Percentiles rank a stretch among this genome's conserved stretches.
These are phyloP conservation scores for Aurelia sp. DNA, from an alignment of 30 jellyfish, hydroid and myxozoan species.

Conservation along the genomic window DNA sequence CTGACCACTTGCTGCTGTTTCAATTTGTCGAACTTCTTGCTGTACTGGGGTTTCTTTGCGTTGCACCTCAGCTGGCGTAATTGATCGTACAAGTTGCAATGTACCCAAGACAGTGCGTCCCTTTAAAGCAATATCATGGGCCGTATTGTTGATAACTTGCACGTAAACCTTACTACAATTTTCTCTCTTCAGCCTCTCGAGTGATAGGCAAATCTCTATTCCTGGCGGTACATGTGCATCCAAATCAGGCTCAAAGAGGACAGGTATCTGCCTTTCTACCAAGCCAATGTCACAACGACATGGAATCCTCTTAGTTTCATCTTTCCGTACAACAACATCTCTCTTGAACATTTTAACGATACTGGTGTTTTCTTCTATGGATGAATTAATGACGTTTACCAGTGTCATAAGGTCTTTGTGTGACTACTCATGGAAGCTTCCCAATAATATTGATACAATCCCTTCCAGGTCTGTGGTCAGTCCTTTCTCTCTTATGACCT, in stretches of 20 bases:
- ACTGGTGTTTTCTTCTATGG: no score
- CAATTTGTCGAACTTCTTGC: neutral
- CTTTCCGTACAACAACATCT: no score
- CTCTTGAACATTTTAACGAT: no score
- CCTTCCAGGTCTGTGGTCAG: no score
- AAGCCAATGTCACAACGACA: no score
- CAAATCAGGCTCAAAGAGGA: no score
- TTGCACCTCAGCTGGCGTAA: slow-evolving; percentile 12
- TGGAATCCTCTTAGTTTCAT: no score
- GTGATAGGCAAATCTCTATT: no score
- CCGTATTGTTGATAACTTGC: neutral
- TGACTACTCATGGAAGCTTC: neutral
- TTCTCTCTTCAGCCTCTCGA: neutral
- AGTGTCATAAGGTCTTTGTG: neutral
- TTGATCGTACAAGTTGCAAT: slow-evolving; percentile 7
- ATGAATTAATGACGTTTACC: neutral
- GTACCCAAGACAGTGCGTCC: slow-evolving; percentile 7
- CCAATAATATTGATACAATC: neutral
- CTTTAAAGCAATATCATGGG: slow-evolving; percentile 5
- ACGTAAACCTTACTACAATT: slow-evolving; percentile 1
- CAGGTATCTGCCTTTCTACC: no score
- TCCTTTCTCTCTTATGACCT: neutral
- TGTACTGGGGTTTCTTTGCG: neutral
- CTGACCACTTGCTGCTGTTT: neutral
- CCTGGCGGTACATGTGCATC: no score